phyloP scores from a whole-genome alignment of 2,888 invertebrate genomes.

The Pseudococcus viburni region DNA sequence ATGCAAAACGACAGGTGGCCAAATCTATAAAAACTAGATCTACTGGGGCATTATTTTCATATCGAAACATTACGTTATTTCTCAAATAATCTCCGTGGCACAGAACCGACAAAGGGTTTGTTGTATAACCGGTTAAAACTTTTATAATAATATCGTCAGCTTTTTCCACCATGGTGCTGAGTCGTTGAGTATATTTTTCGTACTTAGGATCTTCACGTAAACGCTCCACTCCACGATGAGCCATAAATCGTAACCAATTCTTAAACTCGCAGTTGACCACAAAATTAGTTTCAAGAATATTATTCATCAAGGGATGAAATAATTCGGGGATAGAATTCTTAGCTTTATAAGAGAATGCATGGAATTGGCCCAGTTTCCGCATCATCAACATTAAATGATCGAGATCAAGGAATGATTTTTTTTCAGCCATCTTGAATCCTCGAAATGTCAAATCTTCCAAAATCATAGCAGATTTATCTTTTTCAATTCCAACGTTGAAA shows the following conservation, averaged over 20 bases:
- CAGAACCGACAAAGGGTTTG: constrained; percentile 6
- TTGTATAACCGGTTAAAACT: background rate
- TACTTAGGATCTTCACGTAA: background rate
- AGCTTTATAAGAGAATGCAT: constrained; percentile 55
- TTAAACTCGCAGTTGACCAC: background rate
- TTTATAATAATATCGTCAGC: background rate
- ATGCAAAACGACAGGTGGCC: background rate
- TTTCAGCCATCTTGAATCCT: background rate
- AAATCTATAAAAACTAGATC: constrained; percentile 24
- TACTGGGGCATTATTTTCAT: constrained; percentile 21
- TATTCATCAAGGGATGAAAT: background rate
- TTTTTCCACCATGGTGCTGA: background rate
- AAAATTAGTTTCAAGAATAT: background rate
- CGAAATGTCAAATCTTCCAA: constrained; percentile 18
- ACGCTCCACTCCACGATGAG: background rate
- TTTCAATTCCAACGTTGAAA: background rate
- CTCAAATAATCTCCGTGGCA: constrained; percentile 60
- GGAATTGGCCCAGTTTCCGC: constrained; percentile 48
- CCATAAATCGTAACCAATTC: background rate
- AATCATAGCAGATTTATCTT: background rate
- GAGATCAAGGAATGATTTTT: constrained; percentile 53
- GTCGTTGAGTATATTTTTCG: background rate
- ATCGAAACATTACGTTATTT: constrained; percentile 57
- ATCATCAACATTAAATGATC: constrained; percentile 53
- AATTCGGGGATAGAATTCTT: background rate